These are phyloP conservation scores for Saccopteryx leptura DNA, from an alignment of 2,113 vertebrate genomes.

Conservation along the genomic window DNA sequence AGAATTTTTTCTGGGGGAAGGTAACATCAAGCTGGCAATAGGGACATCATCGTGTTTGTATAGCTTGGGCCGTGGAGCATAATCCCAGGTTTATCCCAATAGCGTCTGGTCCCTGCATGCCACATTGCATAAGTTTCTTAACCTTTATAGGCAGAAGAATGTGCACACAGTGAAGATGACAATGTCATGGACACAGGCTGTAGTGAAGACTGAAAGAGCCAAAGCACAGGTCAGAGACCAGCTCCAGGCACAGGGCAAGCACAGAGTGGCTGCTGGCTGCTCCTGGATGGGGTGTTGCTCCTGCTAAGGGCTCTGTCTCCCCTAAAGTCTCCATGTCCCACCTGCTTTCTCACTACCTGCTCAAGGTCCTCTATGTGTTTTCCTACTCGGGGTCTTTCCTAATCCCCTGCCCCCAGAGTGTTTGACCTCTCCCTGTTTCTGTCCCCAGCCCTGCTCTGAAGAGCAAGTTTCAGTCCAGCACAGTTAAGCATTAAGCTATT, in stretches of 20 bases:
- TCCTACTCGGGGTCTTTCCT: neutral
- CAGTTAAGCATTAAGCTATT: neutral
- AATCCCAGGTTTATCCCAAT: neutral
- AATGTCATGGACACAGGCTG: neutral
- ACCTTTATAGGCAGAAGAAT: too few species aligned
- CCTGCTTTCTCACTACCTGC: neutral
- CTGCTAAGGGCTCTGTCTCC: accelerated
- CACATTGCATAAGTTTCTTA: too few species aligned
- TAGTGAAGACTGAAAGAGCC: accelerated
- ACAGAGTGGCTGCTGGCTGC: accelerated
- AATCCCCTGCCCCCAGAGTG: neutral
- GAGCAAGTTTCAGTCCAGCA: neutral
- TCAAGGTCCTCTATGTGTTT: neutral
- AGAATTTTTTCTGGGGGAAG: neutral
- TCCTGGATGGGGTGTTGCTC: accelerated
- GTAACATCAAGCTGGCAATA: accelerated
- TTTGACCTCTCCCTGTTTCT: too few species aligned
- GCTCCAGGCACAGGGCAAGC: accelerated
- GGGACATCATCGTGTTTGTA: neutral
- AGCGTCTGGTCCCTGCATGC: accelerated
- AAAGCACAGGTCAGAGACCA: accelerated
- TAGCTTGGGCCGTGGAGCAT: neutral
- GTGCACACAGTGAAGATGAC: neutral
- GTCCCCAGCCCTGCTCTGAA: too few species aligned
- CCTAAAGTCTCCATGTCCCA: neutral